Percentiles rank a stretch among this genome's conserved stretches.
Conservation (phyloP, 2,113 vertebrate species). For the Crotalus horridus region DNA sequence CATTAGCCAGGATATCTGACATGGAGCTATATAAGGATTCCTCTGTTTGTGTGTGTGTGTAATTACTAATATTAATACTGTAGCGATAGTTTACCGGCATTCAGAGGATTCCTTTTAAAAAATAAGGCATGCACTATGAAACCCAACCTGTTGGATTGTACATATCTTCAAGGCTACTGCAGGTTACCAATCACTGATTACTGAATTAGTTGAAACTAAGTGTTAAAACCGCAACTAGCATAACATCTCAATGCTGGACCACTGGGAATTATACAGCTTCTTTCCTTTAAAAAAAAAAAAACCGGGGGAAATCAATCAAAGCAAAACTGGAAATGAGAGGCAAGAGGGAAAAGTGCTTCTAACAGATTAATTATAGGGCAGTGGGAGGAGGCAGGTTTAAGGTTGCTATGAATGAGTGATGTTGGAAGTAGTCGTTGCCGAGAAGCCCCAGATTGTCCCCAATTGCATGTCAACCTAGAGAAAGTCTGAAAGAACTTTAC, state of each 20-base stretch:
- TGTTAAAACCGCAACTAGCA: neutral
- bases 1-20: neutral
- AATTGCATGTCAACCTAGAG: neutral
- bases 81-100: neutral
- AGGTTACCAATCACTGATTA: neutral
- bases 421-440: neutral
- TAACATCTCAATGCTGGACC: neutral
- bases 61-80: neutral
- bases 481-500: neutral
- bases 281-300: conserved; percentile 51
- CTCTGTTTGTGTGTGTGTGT: neutral
- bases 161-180: neutral
- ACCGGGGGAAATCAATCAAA: conserved; percentile 54
- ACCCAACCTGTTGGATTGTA: neutral
- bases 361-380: neutral
- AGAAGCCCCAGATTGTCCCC: neutral
- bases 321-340: conserved; percentile 31
- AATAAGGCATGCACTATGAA: neutral
- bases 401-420: neutral
- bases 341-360: conserved; percentile 2
- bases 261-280: conserved; percentile 47
- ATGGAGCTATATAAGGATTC: neutral
- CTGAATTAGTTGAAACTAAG: neutral
- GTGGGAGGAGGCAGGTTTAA: neutral
- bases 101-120: neutral